Evolutionary conservation across 2,797 vertebrate genomes (phyloP), one percentile per base, ranked within the genome.

Genomic region (Pipistrellus kuhlii): DNA sequence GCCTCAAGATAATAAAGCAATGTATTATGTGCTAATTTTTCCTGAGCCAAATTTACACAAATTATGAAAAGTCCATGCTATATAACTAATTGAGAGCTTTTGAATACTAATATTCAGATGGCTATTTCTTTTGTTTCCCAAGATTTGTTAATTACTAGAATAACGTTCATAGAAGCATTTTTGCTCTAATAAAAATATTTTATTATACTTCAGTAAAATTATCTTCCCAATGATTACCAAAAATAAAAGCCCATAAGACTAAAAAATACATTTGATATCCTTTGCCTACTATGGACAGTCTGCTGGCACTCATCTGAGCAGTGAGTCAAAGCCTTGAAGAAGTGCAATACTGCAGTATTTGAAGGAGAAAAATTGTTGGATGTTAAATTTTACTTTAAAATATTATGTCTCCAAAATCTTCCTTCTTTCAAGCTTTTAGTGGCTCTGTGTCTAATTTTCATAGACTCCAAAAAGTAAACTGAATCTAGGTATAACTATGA

Each of bases 121-220:
- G 3, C 35, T 73, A 62, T 71, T 93, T 88, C 41, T 90, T 89
- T 35, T 62, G 18, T 72, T 69, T 94, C 82, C 57, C 62, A 93
- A 78, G 80, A 57, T 81, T 87, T 90, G 38, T 73, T 84, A 68
- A 44, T 23, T 59, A 77, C 44, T 64, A 68, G 73, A 11, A 88
- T 51, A 68, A 87, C 69, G 15, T 32, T 91, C 55, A 87, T 30
- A 23, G 15, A 80, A 73, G 41, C 20, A 86, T 68, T 89, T 95
- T 38, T 91, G 32, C 38, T 93, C 94, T 41, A 83, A 75, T 48
- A 86, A 93, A 86, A 90, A 62, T 78, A 64, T 88, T 90, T 64
- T 32, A 64, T 77, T 90, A 75, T n/a, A 85, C 27, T 53, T 82
- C 53, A 85, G 18, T 72, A 81, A 90, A 92, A 76, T 41, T 82